Evolutionary conservation across 2,113 vertebrate species (phyloP), one percentile per base, ranked within the genome.

Genomic region (Pelodiscus sinensis): DNA sequence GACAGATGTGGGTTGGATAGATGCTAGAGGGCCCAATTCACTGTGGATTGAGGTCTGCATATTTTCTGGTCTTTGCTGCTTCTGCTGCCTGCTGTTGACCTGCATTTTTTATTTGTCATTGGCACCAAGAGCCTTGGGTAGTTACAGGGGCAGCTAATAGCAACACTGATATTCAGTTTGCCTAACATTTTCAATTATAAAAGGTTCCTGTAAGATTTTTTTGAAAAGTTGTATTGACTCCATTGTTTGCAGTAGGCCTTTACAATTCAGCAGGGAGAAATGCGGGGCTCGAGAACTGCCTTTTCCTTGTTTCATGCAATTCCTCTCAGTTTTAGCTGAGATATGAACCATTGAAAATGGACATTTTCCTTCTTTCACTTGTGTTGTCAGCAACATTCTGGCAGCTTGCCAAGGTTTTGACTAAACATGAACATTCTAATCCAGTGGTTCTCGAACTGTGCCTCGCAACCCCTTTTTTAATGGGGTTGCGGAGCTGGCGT

Each of bases 381-480:
- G 94, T 96, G 93, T 97, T 91, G 90, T 92, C 89, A 92, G 89
- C 84, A 94, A 65, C 94, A 92, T 92, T 96, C 85, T 96, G 94
- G 92, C 93, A 94, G 82, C 86, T 90, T 96, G 86, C 89, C 82
- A 91, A 94, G 96, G 91, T 81, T 88, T 60, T 95, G 89, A 84
- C 80, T n/a, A n/a, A 94, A 56, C 92, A 73, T 82, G 94, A 96
- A 95, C 91, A 93, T 12, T 96, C 86, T 79, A 91, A 94, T 52
- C 52, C 52, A 52, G 8, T 12, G 8, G 52, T 8, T 52, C 52
- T 52, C 52, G 12, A 52, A 52, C 52, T 52, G 52, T 52, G 8
- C 8, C 52, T 52, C 52, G 12, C 8, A 12, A 52, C 52, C 52
- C 52, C 52, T 9, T 52, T 52, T 52, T 52, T n/a, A 52, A 8